Evolutionary conservation across 2,113 vertebrate species (phyloP).

Genomic region (Ursus arctos): DNA sequence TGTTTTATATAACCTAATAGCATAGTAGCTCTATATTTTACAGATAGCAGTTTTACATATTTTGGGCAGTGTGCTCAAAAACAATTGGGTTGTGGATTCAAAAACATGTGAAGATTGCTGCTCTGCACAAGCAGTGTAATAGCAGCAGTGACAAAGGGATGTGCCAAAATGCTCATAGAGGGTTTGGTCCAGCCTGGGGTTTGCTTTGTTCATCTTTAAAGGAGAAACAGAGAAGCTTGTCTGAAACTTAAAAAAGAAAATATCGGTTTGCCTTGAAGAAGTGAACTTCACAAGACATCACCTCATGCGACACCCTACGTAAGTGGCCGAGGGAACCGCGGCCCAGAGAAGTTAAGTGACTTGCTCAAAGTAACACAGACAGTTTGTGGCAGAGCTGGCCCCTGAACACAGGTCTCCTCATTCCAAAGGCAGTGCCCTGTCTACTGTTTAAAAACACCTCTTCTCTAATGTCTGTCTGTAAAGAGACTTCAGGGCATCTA

Average conservation of each 20-base stretch:
- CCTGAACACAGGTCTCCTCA: not conserved
- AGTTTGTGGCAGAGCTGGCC: not conserved
- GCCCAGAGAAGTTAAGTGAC: not conserved
- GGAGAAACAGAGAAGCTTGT: not conserved
- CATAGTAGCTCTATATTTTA: not conserved
- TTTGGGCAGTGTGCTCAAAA: not conserved
- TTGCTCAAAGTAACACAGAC: not conserved
- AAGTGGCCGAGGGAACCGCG: not conserved
- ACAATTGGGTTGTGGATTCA: not conserved
- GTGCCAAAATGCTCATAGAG: not conserved
- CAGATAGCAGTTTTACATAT: not conserved
- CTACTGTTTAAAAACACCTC: not conserved
- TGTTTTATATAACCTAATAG: conserved; percentile 23
- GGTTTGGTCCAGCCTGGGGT: not conserved
- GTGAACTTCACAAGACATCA: not conserved
- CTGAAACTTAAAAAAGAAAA: not conserved
- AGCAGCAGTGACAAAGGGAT: not conserved
- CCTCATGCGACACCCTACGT: not conserved
- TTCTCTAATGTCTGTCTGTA: not conserved
- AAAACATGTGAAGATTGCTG: not conserved
- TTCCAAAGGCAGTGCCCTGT: not conserved
- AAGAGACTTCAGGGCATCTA: not conserved
- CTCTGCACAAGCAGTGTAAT: not conserved
- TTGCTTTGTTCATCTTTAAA: not conserved
- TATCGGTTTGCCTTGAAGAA: not conserved